These are phyloP conservation scores for Mus caroli DNA, from an alignment of 2,797 vertebrate genomes.

Conservation along the genomic window DNA sequence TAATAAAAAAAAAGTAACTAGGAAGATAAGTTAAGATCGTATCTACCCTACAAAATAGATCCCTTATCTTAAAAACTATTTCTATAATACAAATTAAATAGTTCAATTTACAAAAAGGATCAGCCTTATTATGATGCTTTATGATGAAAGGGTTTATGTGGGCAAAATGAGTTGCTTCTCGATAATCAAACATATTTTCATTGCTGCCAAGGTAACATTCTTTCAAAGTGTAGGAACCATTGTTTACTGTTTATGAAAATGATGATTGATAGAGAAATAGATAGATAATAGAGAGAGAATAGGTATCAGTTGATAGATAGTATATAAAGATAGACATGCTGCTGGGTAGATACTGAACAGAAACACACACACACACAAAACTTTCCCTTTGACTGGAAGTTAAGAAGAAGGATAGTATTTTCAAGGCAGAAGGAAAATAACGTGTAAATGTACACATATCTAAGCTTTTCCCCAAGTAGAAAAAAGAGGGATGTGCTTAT, in stretches of 20 bases:
- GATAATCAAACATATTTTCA: background rate
- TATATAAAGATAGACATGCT: background rate
- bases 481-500: background rate
- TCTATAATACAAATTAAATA: background rate
- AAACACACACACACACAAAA: too few relatives aligned
- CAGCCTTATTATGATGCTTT: background rate
- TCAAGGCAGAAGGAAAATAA: background rate
- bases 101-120: constrained; percentile 19
- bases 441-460: background rate
- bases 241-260: constrained; percentile 33
- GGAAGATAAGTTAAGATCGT: constrained; percentile 54
- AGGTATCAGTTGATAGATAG: background rate
- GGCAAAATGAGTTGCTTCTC: background rate
- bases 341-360: background rate
- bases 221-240: background rate
- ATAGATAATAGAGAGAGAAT: background rate
- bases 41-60: constrained; percentile 32
- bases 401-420: background rate
- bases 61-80: constrained; percentile 47
- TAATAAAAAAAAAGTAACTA: constrained; percentile 29
- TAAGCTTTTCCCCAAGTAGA: background rate
- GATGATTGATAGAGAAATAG: background rate
- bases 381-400: background rate
- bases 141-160: background rate
- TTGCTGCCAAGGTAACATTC: background rate